Evolutionary conservation across 2,797 vertebrate genomes (phyloP), one percentile per base, ranked within the genome.

Genomic region (Hapalemur alaotrensis): DNA sequence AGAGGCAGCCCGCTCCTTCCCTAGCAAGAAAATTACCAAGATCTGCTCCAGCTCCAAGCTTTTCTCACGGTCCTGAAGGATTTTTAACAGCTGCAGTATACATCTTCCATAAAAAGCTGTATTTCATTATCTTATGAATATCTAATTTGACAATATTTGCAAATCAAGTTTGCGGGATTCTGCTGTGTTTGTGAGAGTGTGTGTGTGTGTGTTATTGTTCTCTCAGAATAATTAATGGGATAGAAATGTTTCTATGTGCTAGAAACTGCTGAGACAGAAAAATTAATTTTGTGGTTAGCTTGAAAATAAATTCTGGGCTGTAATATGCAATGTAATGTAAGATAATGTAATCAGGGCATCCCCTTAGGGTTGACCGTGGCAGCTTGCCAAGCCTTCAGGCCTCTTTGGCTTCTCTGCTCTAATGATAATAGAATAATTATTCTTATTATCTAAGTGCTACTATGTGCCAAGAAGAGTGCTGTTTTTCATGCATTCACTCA

Each of bases 71-170:
- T 61, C 75, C 73, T 76, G 54, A 78, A 57, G 41, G 76, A 73
- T 81, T 89, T 91, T 94, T 95, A 95, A 94, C n/a, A 96, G 83
- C 89, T 90, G 14, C 23, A 46, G 72, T 25, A 95, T 84, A 94
- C 65, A 84, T 65, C 86, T 94, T 81, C 76, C 72, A 43, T 52
- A 81, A 91, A 96, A 96, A 89, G 22, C 43, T 83, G 22, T 84
- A 79, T 94, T 97, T 95, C 48, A 97, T 97, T 96, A 93, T 83
- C 79, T 81, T 78, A 89, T 82, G 63, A 95, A 96, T 95, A 88
- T 73, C 76, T 96, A 93, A 92, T 92, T 88, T 97, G 72, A 92
- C 96, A 96, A 89, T 89, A 94, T 94, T 97, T 91, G 72, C 65
- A 94, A 96, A 96, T 95, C 73, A 73, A 75, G n/a, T 86, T 89